A percentile compares a stretch with the other conserved stretches of the same genome.
These are phyloP conservation scores for Geotrupes spiniger DNA, from an alignment of 2,888 invertebrate species.

Conservation along the genomic window DNA sequence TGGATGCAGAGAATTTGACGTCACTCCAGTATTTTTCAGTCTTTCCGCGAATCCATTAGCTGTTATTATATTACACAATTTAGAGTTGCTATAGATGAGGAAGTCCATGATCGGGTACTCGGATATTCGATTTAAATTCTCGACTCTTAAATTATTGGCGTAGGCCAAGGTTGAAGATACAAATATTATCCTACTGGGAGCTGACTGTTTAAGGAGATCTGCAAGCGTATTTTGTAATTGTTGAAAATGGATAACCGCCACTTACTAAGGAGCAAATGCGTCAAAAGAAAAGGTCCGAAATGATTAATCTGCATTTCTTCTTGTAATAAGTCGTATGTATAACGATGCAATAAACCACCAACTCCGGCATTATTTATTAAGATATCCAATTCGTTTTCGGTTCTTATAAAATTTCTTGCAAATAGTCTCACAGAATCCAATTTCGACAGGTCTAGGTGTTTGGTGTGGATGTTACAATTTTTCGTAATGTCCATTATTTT, in stretches of 20 bases:
- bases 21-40: constrained; percentile 39
- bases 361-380: constrained; percentile 66
- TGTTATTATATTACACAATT: constrained; percentile 42
- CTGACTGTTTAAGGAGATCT: constrained; percentile 45
- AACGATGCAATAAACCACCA: constrained; percentile 48
- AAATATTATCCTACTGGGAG: constrained; percentile 43
- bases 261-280: constrained; percentile 58
- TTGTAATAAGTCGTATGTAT: constrained; percentile 62
- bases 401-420: constrained; percentile 56
- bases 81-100: constrained; percentile 63
- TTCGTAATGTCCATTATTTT: constrained; percentile 40
- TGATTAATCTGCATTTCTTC: constrained; percentile 66
- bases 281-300: constrained; percentile 73
- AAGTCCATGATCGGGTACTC: constrained; percentile 50
- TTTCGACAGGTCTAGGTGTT: constrained; percentile 55
- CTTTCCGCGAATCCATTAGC: constrained; percentile 43
- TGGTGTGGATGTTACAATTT: constrained; percentile 43
- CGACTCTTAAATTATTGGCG: constrained; percentile 67
- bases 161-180: constrained; percentile 45
- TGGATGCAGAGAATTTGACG: constrained; percentile 44
- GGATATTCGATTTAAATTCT: constrained; percentile 71
- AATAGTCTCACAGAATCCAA: constrained; percentile 59
- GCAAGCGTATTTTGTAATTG: constrained; percentile 22
- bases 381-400: constrained; percentile 58
- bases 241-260: background rate